Conservation (phyloP, 2,113 vertebrate species). For the Caranx melampygus region DNA sequence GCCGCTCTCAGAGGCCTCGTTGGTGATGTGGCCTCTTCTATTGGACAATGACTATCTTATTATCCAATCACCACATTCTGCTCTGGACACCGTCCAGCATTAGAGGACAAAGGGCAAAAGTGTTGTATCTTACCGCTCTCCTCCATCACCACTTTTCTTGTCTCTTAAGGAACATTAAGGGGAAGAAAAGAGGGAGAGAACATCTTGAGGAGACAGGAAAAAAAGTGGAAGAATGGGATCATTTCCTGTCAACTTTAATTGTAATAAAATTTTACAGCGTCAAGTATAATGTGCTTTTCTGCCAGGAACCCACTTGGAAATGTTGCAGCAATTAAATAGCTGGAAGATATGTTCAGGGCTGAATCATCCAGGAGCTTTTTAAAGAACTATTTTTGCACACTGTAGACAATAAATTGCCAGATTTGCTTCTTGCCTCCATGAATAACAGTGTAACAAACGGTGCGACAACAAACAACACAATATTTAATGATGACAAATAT, state of each 20-base stretch:
- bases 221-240: conserved; percentile 25
- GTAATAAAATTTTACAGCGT: conserved; percentile 48
- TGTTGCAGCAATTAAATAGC: conserved; percentile 52
- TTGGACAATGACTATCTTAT: conserved; percentile 65
- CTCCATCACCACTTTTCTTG: conserved; percentile 32
- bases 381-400: background rate
- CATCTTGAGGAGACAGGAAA: conserved; percentile 27
- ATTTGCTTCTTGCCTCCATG: conserved; percentile 17
- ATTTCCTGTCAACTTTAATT: conserved; percentile 56
- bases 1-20: conserved; percentile 61
- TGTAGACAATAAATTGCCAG: conserved; percentile 10
- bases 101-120: conserved; percentile 58
- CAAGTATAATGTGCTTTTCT: conserved; percentile 30
- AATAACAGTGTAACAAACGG: background rate
- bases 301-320: conserved; percentile 34
- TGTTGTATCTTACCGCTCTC: conserved; percentile 48
- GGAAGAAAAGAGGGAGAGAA: conserved; percentile 6
- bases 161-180: conserved; percentile 46
- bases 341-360: conserved; percentile 26
- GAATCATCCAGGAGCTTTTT: conserved; percentile 23
- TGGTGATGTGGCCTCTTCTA: conserved; percentile 52
- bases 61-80: conserved; percentile 68
- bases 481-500: background rate
- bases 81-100: conserved; percentile 62
- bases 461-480: background rate